Evolutionary conservation across 2,113 vertebrate genomes (phyloP).

Genomic region (Oryctolagus cuniculus): mOryCun1.1 NC_091448.1:48621501-48622000

Average conservation of each 20-base stretch:
- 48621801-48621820: too few species aligned
- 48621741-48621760: background rate
- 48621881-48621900: background rate
- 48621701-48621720: background rate
- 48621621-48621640: background rate
- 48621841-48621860: background rate
- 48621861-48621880: background rate
- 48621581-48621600: background rate
- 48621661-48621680: background rate
- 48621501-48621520: background rate
- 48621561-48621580: background rate
- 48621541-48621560: background rate
- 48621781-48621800: background rate
- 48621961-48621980: background rate
- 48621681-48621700: background rate
- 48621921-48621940: background rate
- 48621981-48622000: background rate
- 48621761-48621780: background rate
- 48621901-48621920: background rate
- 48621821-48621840: background rate
- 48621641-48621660: background rate
- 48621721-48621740: background rate
- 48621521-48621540: background rate
- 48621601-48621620: background rate
- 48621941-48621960: background rate